phyloP scores from a whole-genome alignment of 2,888 invertebrate genomes.

The Drepana falcataria region DNA sequence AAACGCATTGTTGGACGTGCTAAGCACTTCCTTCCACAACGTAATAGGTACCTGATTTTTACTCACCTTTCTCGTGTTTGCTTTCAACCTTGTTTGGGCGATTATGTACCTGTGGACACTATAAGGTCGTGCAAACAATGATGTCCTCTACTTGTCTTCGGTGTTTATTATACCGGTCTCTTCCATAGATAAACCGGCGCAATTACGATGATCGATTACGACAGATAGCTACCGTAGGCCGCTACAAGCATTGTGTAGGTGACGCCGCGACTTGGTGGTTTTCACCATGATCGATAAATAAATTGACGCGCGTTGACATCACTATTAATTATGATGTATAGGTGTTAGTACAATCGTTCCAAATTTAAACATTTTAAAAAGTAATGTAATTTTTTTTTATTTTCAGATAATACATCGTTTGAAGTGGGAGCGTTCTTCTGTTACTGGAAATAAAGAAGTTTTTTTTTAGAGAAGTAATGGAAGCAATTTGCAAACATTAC shows the following conservation, averaged over 20 bases:
- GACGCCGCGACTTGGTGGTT: slow-evolving; percentile 25
- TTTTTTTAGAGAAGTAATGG: slow-evolving; percentile 4
- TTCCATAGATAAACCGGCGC: slow-evolving; percentile 35
- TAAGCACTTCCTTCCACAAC: slow-evolving; percentile 41
- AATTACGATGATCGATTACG: slow-evolving; percentile 66
- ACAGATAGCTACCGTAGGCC: slow-evolving; percentile 41
- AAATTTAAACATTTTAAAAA: slow-evolving; percentile 8
- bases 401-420: slow-evolving; percentile 9
- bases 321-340: slow-evolving; percentile 57
- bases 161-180: slow-evolving; percentile 49
- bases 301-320: slow-evolving; percentile 45
- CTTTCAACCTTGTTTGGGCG: slow-evolving; percentile 34
- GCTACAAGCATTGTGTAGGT: slow-evolving; percentile 49
- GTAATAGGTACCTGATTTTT: slow-evolving; percentile 26
- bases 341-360: slow-evolving; percentile 26
- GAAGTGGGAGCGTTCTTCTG: not conserved
- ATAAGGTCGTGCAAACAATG: slow-evolving; percentile 44
- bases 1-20: slow-evolving; percentile 37
- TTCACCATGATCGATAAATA: slow-evolving; percentile 51
- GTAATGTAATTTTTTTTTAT: slow-evolving; percentile 11
- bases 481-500: too few relatives aligned
- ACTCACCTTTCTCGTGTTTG: slow-evolving; percentile 37
- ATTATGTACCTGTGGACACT: slow-evolving; percentile 36
- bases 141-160: slow-evolving; percentile 53
- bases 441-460: slow-evolving; percentile 24